Percentiles rank a stretch among this genome's conserved stretches.
Evolutionary conservation across 2,888 invertebrate species (phyloP).

Genomic region (Acanthosoma haemorrhoidale): DNA sequence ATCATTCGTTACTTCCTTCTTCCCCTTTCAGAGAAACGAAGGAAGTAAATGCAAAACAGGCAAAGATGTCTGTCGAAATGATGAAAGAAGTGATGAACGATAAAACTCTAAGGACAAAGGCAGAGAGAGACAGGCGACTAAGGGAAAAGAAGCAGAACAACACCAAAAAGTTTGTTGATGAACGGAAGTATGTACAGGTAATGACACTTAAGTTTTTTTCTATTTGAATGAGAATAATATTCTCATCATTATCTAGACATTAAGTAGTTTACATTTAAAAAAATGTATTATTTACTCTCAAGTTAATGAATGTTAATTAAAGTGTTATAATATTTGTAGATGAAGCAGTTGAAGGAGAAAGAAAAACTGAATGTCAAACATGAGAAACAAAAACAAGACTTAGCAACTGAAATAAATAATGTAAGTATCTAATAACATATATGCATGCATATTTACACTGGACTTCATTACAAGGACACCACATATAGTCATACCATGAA

Average conservation of each 20-base stretch:
- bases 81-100: conserved; percentile 93
- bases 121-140: conserved; percentile 89
- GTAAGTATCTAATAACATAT: no score
- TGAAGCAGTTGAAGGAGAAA: conserved; percentile 85
- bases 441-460: no score
- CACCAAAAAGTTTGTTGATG: conserved; percentile 95
- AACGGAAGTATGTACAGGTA: conserved; percentile 63
- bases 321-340: conserved; percentile 48
- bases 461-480: no score
- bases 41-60: conserved; percentile 90
- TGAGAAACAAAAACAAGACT: conserved; percentile 84
- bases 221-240: not conserved
- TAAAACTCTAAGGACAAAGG: conserved; percentile 92
- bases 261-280: not conserved
- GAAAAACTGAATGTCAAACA: conserved; percentile 88
- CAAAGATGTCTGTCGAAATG: conserved; percentile 94
- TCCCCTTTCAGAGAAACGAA: conserved; percentile 71
- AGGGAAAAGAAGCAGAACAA: conserved; percentile 96
- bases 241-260: not conserved
- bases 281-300: no score
- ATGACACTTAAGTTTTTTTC: not conserved
- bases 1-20: not conserved
- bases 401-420: conserved; percentile 80
- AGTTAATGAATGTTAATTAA: no score
- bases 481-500: no score